Base-by-base conservation (phyloP, 2,113 vertebrate species). In the Zootoca vivipara region DNA sequence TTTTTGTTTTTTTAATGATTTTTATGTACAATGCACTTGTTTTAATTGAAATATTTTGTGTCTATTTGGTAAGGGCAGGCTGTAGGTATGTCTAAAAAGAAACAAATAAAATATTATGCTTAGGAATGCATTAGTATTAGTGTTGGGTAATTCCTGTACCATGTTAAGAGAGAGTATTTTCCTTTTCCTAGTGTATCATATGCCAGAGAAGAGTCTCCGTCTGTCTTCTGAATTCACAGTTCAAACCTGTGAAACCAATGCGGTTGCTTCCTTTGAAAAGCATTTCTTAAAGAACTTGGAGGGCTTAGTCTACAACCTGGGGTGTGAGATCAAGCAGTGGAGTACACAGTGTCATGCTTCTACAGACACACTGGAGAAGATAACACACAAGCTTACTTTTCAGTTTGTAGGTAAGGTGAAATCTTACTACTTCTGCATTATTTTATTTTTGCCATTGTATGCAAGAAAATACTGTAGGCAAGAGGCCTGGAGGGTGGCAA, bases 201-300 rank as follows among this genome's bases (percentile, higher is more conserved):
- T 85, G 24, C 91, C 87, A 7, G 62, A 58, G 10, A 92, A 79
- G 70, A 87, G 82, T n/a, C 74, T 87, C 12, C 69, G n/a, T 26
- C 33, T 86, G 81, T 78, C 30, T 52, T 74, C 90, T 75, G 74
- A 78, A 90, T 86, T 92, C 85, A 65, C 46, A 84, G 35, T 2
- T 78, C 88, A 28, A 87, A 73, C 78, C 52, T 92, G 89, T 79
- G 91, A 89, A 90, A 90, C 24, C 20, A 69, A 0, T 0, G 35
- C 64, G 24, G 52, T 75, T 65, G 35, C 83, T 83, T 72, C 65
- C 62, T 75, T 75, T 91, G 85, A n/a, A 84, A 86, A 84, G 18
- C 4, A 38, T n/a, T 74, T 91, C 13, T 74, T 91, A 62, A 70
- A 86, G 52, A 9, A 88, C 56, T n/a, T 67, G 40, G 82, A 89